phyloP scores from a whole-genome alignment of 1,140 invertebrate genomes.

The Conus ventricosus region DNA sequence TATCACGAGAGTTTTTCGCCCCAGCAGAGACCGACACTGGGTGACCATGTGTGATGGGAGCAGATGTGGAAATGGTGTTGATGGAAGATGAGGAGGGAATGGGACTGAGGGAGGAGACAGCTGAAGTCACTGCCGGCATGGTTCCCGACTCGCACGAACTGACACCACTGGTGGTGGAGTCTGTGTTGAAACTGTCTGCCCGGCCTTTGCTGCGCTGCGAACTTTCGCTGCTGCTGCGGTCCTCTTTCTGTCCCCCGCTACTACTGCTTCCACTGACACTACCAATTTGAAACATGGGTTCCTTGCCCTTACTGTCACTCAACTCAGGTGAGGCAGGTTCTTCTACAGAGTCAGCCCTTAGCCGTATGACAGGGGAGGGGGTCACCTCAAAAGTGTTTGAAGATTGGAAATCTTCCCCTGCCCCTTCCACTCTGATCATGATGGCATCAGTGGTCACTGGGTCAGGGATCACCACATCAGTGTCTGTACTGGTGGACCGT shows the following conservation, averaged over 20 bases:
- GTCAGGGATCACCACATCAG: not conserved
- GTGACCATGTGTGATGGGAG: not conserved
- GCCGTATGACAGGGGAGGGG: constrained; percentile 40
- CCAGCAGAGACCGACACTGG: not conserved
- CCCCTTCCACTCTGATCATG: constrained; percentile 3
- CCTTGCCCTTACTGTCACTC: constrained; percentile 37
- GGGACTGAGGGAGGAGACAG: constrained; percentile 58
- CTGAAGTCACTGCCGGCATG: constrained; percentile 58
- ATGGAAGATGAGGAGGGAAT: constrained; percentile 46
- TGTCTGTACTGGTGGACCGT: constrained; percentile 1
- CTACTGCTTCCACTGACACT: constrained; percentile 25
- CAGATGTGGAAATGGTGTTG: constrained; percentile 21
- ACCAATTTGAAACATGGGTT: constrained; percentile 36
- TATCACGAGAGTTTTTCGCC: constrained; percentile 47
- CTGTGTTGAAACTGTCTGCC: constrained; percentile 79
- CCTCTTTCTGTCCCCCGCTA: constrained; percentile 36
- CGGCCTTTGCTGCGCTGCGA: constrained; percentile 70
- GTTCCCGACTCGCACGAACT: constrained; percentile 85
- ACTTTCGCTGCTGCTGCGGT: constrained; percentile 68
- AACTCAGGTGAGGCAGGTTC: constrained; percentile 37
- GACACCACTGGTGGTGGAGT: constrained; percentile 84
- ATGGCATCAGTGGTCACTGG: not conserved
- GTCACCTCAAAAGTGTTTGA: constrained; percentile 34
- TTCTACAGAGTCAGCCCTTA: constrained; percentile 39
- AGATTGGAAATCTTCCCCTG: not conserved